A percentile compares a stretch with the other conserved stretches of the same genome.
Conservation (phyloP, 2,888 invertebrate species). For the Melieria omissa region DNA sequence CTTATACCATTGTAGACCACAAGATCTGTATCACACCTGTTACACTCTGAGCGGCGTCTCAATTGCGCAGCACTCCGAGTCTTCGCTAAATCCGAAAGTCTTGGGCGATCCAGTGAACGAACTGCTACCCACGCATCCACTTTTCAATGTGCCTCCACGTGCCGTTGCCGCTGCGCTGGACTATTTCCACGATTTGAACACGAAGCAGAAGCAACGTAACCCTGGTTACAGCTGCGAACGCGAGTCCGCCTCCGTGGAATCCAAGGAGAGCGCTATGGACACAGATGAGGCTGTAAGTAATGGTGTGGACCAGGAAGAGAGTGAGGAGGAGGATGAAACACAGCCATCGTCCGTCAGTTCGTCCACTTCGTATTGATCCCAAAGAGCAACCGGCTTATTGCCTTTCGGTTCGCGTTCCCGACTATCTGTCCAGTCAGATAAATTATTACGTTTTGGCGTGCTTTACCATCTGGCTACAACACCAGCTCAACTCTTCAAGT, state of each 20-base stretch:
- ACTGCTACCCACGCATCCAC: constrained; percentile 80
- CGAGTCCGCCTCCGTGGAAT: constrained; percentile 21
- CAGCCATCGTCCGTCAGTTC: constrained; percentile 35
- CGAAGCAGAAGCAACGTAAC: not conserved
- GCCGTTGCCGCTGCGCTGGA: constrained; percentile 69
- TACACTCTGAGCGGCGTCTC: constrained; percentile 95
- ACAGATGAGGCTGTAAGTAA: constrained; percentile 20
- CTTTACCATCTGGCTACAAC: too few relatives aligned
- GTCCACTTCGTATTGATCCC: constrained; percentile 41
- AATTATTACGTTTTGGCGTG: too few relatives aligned
- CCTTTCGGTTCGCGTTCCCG: too few relatives aligned
- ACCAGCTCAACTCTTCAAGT: too few relatives aligned
- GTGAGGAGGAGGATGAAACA: constrained; percentile 28
- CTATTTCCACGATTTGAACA: constrained; percentile 61
- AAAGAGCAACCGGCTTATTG: not conserved
- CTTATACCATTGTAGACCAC: constrained; percentile 69
- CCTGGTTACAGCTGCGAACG: constrained; percentile 26
- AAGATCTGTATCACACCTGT: constrained; percentile 97
- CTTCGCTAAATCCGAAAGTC: constrained; percentile 68
- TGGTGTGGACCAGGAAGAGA: not conserved
- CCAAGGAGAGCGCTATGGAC: constrained; percentile 17
- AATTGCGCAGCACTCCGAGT: constrained; percentile 82
- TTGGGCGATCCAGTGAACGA: constrained; percentile 78
- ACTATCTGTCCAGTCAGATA: too few relatives aligned
- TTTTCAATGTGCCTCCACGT: constrained; percentile 84